Percentiles rank a stretch among this genome's conserved stretches.
phyloP scores from a whole-genome alignment of 2,113 vertebrate species.

The Mus musculus region GRCm39 chr7:100465001-100465500 shows the following conservation, averaged over 20 bases:
- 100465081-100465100: constrained; percentile 35
- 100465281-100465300: neutral
- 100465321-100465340: neutral
- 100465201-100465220: constrained; percentile 41
- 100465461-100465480: neutral
- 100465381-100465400: neutral
- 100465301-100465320: neutral
- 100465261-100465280: neutral
- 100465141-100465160: neutral
- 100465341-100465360: neutral
- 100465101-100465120: constrained; percentile 40
- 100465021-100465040: constrained; percentile 30
- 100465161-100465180: constrained; percentile 25
- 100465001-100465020: neutral
- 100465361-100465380: neutral
- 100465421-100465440: neutral
- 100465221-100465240: constrained; percentile 38
- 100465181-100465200: constrained; percentile 14
- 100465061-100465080: neutral
- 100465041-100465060: neutral
- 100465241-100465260: constrained; percentile 17
- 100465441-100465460: neutral
- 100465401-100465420: neutral
- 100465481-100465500: neutral
- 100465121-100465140: constrained; percentile 60